Percentiles rank a stretch among this genome's conserved stretches.
Evolutionary conservation across 2,888 invertebrate species (phyloP).

Genomic region (Trachelus iudaicus): DNA sequence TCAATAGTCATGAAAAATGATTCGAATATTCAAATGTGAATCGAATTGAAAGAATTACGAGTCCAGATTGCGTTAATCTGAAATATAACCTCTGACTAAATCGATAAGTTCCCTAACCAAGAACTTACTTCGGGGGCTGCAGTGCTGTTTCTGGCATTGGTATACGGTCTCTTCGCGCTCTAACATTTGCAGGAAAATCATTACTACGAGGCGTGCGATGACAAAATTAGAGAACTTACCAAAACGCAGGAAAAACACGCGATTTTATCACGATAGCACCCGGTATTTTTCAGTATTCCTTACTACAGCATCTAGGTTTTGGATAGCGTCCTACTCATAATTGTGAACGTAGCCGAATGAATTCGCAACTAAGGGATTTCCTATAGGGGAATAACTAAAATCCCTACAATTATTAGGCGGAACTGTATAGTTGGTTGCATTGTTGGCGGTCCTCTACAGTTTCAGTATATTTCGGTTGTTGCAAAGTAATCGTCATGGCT

Average conservation of each 20-base stretch:
- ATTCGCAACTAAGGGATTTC: neutral
- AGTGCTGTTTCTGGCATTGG: constrained; percentile 7
- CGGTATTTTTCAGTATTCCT: neutral
- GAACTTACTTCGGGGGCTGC: constrained; percentile 3
- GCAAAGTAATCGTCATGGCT: constrained; percentile 83
- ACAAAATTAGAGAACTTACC: neutral
- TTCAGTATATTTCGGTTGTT: constrained; percentile 40
- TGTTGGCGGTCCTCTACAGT: neutral
- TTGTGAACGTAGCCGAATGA: neutral
- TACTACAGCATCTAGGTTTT: neutral
- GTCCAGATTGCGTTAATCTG: neutral
- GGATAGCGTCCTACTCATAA: neutral
- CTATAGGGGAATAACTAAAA: neutral
- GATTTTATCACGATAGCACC: neutral
- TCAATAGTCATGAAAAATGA: neutral
- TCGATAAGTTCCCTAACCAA: constrained; percentile 4
- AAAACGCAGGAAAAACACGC: constrained; percentile 2
- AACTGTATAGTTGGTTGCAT: neutral
- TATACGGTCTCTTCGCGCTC: constrained; percentile 2
- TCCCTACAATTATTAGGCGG: neutral
- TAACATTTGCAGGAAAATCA: constrained; percentile 4
- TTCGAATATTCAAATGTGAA: neutral
- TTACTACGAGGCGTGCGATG: constrained; percentile 6
- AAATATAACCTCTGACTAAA: neutral
- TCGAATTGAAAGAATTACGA: neutral